phyloP scores from a whole-genome alignment of 2,113 vertebrate genomes.

The Chaetops frenatus region DNA sequence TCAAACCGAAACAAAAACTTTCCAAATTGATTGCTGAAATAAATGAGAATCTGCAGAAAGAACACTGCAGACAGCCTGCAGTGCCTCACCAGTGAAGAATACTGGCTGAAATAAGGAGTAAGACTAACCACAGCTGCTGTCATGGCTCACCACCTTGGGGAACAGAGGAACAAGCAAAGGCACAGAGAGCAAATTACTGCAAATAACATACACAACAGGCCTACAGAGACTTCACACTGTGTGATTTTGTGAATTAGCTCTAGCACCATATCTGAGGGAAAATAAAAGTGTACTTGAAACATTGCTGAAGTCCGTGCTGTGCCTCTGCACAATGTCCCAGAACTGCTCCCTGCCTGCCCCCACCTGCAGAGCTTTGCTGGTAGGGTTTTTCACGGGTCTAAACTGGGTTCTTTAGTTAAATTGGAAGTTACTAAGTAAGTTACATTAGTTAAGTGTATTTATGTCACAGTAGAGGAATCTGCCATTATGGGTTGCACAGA shows the following conservation, averaged over 20 bases:
- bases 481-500: background rate
- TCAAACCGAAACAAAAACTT: background rate
- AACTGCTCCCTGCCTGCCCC: background rate
- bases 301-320: background rate
- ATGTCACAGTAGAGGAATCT: background rate
- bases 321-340: background rate
- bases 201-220: background rate
- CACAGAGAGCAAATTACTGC: background rate
- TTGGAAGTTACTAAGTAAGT: background rate
- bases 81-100: background rate
- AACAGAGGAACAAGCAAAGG: background rate
- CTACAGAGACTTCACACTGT: background rate
- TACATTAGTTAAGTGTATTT: background rate
- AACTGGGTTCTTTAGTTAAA: background rate
- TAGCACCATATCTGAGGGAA: background rate
- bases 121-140: background rate
- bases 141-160: background rate
- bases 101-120: background rate
- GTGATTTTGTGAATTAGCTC: background rate
- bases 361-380: background rate
- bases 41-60: background rate
- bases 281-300: conserved; percentile 27
- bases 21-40: background rate
- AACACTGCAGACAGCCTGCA: background rate
- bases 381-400: fast-evolving